phyloP scores from a whole-genome alignment of 2,888 invertebrate species.

The Drosophila neotestacea region DNA sequence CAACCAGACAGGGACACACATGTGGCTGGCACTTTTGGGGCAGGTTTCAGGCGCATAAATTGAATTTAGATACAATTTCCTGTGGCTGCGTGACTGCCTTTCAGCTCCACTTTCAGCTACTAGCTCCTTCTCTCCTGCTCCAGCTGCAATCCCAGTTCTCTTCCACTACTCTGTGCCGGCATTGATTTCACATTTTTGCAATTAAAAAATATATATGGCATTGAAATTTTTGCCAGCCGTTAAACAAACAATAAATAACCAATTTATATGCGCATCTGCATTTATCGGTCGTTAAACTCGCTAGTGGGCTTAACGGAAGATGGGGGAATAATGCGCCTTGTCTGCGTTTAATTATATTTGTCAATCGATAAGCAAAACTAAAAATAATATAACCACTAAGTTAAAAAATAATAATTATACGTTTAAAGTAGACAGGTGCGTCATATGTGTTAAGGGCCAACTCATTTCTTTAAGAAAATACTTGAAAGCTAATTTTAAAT shows the following conservation, averaged over 20 bases:
- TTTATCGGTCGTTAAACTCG: constrained; percentile 58
- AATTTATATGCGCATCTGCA: constrained; percentile 76
- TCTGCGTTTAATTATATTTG: constrained; percentile 54
- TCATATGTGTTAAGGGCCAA: no score
- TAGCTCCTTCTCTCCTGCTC: neutral
- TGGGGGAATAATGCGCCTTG: neutral
- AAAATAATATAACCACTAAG: no score
- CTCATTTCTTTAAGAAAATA: no score
- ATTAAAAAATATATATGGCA: constrained; percentile 37
- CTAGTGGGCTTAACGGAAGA: constrained; percentile 6
- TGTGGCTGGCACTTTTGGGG: constrained; percentile 38
- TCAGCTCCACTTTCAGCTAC: neutral
- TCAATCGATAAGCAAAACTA: constrained; percentile 18
- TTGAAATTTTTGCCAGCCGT: constrained; percentile 50
- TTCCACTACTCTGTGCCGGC: constrained; percentile 9
- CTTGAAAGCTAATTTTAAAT: no score
- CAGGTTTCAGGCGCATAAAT: constrained; percentile 66
- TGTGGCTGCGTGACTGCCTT: constrained; percentile 74
- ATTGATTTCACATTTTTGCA: constrained; percentile 41
- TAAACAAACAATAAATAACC: constrained; percentile 70
- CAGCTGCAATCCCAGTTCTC: constrained; percentile 7
- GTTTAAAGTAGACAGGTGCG: no score
- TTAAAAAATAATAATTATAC: neutral
- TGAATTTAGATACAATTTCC: constrained; percentile 81
- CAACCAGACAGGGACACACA: constrained; percentile 27